A percentile compares a stretch with the other conserved stretches of the same genome.
Evolutionary conservation across 53 echinoderm and acorn worm species (phyloP).

Genomic region (Temnopleurus reevesii): DNA sequence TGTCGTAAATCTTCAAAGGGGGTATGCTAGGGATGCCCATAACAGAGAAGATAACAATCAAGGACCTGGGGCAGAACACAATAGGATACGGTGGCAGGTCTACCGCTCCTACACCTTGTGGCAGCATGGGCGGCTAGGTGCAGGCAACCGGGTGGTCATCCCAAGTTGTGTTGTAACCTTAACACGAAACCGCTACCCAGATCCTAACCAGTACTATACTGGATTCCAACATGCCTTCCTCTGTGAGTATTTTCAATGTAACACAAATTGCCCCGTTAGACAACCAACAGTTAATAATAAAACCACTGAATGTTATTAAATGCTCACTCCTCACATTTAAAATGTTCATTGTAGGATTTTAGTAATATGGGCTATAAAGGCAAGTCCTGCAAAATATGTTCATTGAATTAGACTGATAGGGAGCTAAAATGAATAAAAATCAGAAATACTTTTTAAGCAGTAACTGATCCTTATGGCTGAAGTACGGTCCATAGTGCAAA

Average conservation of each 20-base stretch:
- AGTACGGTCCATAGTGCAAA: too few relatives aligned
- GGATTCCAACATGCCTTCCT: conserved; percentile 22
- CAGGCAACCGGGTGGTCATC: conserved; percentile 21
- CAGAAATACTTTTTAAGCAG: too few relatives aligned
- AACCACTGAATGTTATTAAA: too few relatives aligned
- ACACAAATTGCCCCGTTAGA: neutral
- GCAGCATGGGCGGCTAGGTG: conserved; percentile 49
- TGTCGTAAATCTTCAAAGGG: neutral
- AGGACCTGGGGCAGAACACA: conserved; percentile 34
- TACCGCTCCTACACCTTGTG: conserved; percentile 10
- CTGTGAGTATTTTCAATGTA: neutral
- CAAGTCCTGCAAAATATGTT: too few relatives aligned
- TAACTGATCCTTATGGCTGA: too few relatives aligned
- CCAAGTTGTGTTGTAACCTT: conserved; percentile 18
- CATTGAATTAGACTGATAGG: too few relatives aligned
- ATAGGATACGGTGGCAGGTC: neutral
- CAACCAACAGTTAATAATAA: too few relatives aligned
- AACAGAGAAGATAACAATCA: conserved; percentile 20
- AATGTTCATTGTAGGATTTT: too few relatives aligned
- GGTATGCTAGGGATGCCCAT: neutral
- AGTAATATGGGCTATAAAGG: too few relatives aligned
- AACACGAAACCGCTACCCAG: neutral
- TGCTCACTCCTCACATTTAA: too few relatives aligned
- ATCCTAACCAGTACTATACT: conserved; percentile 23
- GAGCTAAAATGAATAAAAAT: too few relatives aligned